Conservation (phyloP, 2,797 vertebrate species). For the Sphenopsis melanotis region DNA sequence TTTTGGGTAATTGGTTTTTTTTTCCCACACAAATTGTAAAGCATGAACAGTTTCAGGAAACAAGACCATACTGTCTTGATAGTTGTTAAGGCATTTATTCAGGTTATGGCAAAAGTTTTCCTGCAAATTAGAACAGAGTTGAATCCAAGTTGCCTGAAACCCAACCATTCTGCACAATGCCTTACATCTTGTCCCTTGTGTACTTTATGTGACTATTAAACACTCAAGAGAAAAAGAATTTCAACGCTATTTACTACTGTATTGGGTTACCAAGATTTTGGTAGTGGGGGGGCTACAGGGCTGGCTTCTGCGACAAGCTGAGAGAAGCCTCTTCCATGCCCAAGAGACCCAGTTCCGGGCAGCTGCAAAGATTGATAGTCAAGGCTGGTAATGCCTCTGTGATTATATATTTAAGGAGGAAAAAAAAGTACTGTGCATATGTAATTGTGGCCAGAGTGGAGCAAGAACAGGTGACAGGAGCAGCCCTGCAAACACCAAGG, state of each 20-base stretch:
- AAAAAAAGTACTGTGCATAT: neutral
- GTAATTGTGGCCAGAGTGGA: neutral
- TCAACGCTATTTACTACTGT: neutral
- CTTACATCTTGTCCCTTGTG: neutral
- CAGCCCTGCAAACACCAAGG: neutral
- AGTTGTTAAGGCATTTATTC: neutral
- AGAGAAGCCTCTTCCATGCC: neutral
- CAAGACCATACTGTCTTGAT: neutral
- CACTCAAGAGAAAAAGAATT: neutral
- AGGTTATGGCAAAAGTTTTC: neutral
- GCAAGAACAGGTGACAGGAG: neutral
- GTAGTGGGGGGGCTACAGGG: fast-evolving
- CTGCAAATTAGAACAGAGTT: neutral
- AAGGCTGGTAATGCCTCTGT: neutral
- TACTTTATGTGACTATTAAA: neutral
- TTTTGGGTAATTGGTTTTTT: neutral
- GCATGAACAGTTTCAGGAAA: neutral
- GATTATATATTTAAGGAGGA: neutral
- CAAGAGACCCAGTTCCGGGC: neutral
- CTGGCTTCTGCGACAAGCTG: neutral
- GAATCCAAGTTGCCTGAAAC: neutral
- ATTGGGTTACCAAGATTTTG: neutral
- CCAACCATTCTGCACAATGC: neutral
- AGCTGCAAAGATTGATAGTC: no score
- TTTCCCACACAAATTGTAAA: neutral